phyloP scores from a whole-genome alignment of 2,113 vertebrate genomes.

The Campylorhamphus procurvoides region DNA sequence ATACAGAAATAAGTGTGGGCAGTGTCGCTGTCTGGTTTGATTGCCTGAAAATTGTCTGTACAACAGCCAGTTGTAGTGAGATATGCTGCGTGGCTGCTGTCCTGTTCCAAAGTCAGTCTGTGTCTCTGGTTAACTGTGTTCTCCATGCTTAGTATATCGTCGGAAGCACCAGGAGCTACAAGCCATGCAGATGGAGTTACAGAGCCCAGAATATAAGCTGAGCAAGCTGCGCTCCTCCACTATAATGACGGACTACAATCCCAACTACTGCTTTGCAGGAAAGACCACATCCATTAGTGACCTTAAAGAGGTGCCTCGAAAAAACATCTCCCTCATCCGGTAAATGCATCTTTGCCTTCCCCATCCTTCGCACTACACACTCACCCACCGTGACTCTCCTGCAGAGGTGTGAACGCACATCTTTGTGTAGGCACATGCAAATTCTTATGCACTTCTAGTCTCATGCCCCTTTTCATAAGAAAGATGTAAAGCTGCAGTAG shows the following conservation, averaged over 20 bases:
- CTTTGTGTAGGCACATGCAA: background rate
- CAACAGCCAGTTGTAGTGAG: background rate
- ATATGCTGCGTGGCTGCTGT: background rate
- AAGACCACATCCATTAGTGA: constrained; percentile 96
- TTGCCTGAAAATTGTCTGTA: background rate
- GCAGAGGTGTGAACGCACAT: background rate
- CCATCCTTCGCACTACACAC: background rate
- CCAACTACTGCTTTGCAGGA: constrained; percentile 98
- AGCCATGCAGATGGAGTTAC: constrained; percentile 96
- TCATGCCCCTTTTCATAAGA: background rate
- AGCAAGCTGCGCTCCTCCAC: constrained; percentile 97
- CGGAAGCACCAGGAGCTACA: constrained; percentile 98
- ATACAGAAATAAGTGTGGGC: background rate
- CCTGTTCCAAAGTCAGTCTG: background rate
- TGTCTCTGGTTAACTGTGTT: background rate
- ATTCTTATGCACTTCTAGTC: background rate
- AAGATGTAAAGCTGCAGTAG: background rate
- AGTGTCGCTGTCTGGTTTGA: background rate
- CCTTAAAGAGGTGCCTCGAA: constrained; percentile 95
- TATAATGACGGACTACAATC: constrained; percentile 99
- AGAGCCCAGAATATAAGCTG: constrained; percentile 97
- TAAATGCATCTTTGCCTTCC: constrained; percentile 64
- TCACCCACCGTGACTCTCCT: background rate
- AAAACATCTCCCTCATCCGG: constrained; percentile 95
- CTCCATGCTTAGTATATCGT: constrained; percentile 85